Conservation (phyloP, 2,113 vertebrate species). For the Eulacestoma nigropectus region DNA sequence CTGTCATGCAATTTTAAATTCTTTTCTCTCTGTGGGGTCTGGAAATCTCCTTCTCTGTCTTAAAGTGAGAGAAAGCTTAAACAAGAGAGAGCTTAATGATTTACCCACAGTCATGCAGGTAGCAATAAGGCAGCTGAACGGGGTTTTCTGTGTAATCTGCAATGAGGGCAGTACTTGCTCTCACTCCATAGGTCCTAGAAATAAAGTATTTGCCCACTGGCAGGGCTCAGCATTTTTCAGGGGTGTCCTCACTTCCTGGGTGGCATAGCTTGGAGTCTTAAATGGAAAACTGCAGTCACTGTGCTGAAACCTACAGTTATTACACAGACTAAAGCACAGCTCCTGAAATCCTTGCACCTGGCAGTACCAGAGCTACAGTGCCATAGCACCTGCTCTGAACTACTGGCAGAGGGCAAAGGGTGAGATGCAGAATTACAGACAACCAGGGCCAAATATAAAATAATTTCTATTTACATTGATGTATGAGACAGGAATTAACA, state of each 20-base stretch:
- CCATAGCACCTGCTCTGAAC: neutral
- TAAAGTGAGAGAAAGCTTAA: neutral
- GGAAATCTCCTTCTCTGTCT: neutral
- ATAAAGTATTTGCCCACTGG: neutral
- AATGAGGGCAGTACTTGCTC: neutral
- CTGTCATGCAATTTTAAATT: neutral
- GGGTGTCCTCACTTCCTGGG: neutral
- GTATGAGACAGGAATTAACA: neutral
- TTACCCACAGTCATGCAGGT: neutral
- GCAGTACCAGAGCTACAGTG: neutral
- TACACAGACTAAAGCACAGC: neutral
- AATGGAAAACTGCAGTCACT: neutral
- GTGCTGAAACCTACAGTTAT: neutral
- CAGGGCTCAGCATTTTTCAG: neutral
- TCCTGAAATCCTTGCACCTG: neutral
- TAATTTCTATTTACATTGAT: neutral
- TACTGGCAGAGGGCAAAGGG: neutral
- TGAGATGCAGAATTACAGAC: neutral
- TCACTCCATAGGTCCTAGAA: neutral
- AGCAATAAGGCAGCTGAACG: neutral
- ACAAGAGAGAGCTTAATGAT: neutral
- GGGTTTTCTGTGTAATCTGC: neutral
- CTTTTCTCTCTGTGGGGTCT: neutral
- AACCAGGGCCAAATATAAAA: neutral
- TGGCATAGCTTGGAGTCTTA: neutral